Evolutionary conservation across 2,113 vertebrate genomes (phyloP).

Genomic region (Xiphophorus maculatus): DNA sequence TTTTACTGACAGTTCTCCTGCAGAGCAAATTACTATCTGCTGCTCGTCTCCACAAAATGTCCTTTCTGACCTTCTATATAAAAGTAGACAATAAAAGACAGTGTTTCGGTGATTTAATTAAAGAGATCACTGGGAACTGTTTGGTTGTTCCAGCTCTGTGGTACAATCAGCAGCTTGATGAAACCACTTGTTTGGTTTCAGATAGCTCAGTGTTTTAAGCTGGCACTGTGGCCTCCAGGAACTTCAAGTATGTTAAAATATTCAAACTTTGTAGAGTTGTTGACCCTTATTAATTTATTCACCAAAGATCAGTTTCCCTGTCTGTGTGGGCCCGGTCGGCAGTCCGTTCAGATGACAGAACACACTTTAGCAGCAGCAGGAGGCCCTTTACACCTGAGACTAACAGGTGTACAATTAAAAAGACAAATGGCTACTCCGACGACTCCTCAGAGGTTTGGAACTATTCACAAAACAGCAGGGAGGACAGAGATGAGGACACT

Average conservation of each 20-base stretch:
- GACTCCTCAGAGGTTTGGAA: neutral
- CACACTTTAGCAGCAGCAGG: constrained; percentile 26
- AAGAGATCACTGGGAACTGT: too few species aligned
- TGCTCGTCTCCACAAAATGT: too few species aligned
- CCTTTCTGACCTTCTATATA: too few species aligned
- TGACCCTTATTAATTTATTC: neutral
- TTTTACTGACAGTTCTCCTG: too few species aligned
- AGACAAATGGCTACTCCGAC: constrained; percentile 11
- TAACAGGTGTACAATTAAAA: constrained; percentile 31
- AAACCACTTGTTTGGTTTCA: neutral
- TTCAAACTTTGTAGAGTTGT: neutral
- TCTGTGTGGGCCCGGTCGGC: neutral
- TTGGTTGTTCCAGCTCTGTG: too few species aligned
- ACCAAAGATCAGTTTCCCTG: neutral
- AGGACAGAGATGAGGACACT: neutral
- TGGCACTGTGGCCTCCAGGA: neutral
- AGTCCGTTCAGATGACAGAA: neutral
- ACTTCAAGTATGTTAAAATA: constrained; percentile 16
- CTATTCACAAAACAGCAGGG: constrained; percentile 8
- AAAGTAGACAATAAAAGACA: too few species aligned
- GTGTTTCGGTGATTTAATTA: too few species aligned
- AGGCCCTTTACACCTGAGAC: constrained; percentile 22
- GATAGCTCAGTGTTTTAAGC: too few species aligned
- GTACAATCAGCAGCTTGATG: neutral
- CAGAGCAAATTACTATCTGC: too few species aligned